phyloP scores from a whole-genome alignment of 92 coral and sea anemone genomes.

The Hydrozoanthus gracilis region DNA sequence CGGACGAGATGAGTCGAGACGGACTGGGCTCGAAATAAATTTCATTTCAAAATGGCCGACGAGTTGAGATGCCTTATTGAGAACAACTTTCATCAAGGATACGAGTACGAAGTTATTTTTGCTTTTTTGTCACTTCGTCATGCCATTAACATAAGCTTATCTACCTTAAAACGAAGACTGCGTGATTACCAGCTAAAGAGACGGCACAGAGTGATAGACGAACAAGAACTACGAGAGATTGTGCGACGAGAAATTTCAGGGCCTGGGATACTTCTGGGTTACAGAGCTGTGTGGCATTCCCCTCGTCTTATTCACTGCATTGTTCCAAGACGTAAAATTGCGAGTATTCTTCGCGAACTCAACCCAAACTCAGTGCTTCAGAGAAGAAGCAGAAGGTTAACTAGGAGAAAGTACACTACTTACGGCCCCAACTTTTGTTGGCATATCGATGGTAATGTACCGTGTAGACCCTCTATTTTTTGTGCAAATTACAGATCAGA shows the following conservation, averaged over 20 bases:
- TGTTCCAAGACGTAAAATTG: slow-evolving; percentile 48
- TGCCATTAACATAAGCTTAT: slow-evolving; percentile 32
- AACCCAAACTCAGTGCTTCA: slow-evolving; percentile 38
- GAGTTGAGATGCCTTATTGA: neutral
- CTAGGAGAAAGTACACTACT: slow-evolving; percentile 44
- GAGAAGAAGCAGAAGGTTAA: slow-evolving; percentile 55
- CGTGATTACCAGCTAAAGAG: slow-evolving; percentile 9
- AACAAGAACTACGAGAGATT: slow-evolving; percentile 36
- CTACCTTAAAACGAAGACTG: slow-evolving; percentile 4
- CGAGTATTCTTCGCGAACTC: slow-evolving; percentile 48
- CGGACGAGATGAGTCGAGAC: no score
- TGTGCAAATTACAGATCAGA: no score
- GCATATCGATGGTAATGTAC: slow-evolving; percentile 55
- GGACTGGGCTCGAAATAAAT: no score
- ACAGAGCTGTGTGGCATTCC: slow-evolving; percentile 63
- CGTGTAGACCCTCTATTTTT: no score
- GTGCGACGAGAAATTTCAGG: slow-evolving; percentile 39
- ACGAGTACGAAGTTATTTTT: slow-evolving; percentile 26
- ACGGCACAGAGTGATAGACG: slow-evolving; percentile 23
- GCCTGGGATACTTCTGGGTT: slow-evolving; percentile 49
- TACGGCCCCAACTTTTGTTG: slow-evolving; percentile 62
- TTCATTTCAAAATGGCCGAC: no score
- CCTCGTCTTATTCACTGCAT: slow-evolving; percentile 40
- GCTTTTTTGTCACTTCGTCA: slow-evolving; percentile 25
- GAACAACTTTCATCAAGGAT: slow-evolving; percentile 29